These are phyloP conservation scores for Corythaeola cristata DNA, from an alignment of 2,113 vertebrate species.

Conservation along the genomic window DNA sequence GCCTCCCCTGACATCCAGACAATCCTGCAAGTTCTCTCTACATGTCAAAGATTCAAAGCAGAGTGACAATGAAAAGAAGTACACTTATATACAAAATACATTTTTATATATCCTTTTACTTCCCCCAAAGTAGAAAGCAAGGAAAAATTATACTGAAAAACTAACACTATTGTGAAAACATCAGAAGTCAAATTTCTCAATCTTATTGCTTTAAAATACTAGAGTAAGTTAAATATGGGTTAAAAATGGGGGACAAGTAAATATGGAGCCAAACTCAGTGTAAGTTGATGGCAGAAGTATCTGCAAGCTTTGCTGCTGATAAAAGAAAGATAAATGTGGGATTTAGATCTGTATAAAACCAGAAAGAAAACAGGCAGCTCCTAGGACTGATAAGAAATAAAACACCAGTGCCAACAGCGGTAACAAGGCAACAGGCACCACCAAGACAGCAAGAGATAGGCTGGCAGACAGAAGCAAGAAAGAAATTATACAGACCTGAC, in stretches of 20 bases:
- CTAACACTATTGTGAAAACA: background rate
- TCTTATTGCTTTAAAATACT: background rate
- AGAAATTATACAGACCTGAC: slow-evolving; percentile 41
- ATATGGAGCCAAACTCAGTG: background rate
- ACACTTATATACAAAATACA: too few relatives aligned
- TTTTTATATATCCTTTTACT: too few relatives aligned
- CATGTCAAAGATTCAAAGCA: background rate
- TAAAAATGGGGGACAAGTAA: background rate
- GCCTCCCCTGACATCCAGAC: background rate
- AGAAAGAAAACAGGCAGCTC: slow-evolving; percentile 49
- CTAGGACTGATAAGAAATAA: slow-evolving; percentile 44
- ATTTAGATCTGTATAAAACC: slow-evolving; percentile 27
- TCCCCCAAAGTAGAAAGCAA: background rate
- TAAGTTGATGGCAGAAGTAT: slow-evolving; percentile 16
- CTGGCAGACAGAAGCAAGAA: slow-evolving; percentile 34
- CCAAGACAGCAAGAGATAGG: slow-evolving; percentile 58
- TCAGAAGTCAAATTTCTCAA: background rate
- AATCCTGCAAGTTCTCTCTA: background rate
- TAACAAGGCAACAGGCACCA: slow-evolving; percentile 57
- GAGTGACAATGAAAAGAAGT: background rate
- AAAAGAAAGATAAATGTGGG: slow-evolving; percentile 40
- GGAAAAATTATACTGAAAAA: background rate
- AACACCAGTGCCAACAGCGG: slow-evolving; percentile 24
- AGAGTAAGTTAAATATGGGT: background rate
- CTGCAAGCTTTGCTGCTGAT: background rate